Conservation (phyloP, 2,113 vertebrate genomes). For the Enhydra lutris region DNA sequence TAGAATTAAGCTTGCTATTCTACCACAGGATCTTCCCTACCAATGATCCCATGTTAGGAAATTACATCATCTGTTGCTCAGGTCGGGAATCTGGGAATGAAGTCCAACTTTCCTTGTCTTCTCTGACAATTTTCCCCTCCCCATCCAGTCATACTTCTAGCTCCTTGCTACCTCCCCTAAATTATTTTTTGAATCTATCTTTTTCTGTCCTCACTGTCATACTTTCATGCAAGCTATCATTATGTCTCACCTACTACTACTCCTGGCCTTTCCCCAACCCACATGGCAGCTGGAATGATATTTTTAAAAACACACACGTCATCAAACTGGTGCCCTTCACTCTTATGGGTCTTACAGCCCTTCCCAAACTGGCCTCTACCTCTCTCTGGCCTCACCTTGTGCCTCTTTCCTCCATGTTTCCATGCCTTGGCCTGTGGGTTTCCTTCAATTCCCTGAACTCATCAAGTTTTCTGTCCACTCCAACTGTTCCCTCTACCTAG, state of each 20-base stretch:
- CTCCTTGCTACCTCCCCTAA: background rate
- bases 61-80: background rate
- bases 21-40: background rate
- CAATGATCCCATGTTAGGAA: background rate
- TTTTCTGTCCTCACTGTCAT: background rate
- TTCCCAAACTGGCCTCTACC: background rate
- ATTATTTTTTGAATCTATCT: background rate
- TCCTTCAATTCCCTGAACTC: background rate
- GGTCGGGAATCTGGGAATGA: background rate
- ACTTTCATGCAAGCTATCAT: background rate
- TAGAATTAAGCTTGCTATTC: background rate
- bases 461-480: background rate
- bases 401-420: background rate
- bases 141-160: background rate
- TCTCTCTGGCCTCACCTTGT: background rate
- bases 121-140: background rate
- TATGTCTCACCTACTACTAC: background rate
- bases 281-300: background rate
- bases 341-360: rapidly evolving
- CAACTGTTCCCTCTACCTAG: background rate
- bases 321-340: background rate
- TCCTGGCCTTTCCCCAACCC: background rate
- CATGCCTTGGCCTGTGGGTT: background rate
- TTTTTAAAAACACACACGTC: background rate
- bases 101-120: background rate